A percentile compares a stretch with the other conserved stretches of the same genome.
phyloP scores from a whole-genome alignment of 2,113 vertebrate genomes.

The Raja brachyura region DNA sequence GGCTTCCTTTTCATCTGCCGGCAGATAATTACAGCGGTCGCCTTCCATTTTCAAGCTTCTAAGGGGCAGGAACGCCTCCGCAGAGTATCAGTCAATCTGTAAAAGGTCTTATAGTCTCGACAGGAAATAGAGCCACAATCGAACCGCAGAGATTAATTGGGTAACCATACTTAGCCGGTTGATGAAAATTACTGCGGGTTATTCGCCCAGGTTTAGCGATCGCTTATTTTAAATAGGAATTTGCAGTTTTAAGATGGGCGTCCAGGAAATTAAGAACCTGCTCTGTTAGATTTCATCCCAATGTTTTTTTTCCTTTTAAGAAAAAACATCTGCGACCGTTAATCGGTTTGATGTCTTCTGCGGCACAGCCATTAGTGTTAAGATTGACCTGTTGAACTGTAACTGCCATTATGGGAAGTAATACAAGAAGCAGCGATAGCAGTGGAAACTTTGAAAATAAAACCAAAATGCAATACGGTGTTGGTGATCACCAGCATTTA shows the following conservation, averaged over 20 bases:
- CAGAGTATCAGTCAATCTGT: conserved; percentile 37
- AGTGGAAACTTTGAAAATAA: background rate
- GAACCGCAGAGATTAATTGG: conserved; percentile 31
- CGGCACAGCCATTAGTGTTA: background rate
- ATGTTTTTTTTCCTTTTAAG: background rate
- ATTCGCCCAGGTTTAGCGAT: background rate
- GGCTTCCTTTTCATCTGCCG: conserved; percentile 35
- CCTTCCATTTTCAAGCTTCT: conserved; percentile 37
- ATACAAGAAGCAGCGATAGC: background rate
- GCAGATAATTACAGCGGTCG: conserved; percentile 34
- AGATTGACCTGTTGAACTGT: conserved; percentile 1
- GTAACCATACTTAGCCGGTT: conserved; percentile 26
- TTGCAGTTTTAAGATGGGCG: conserved; percentile 3
- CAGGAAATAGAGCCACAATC: conserved; percentile 28
- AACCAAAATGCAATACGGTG: background rate
- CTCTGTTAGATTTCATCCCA: background rate
- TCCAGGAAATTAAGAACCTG: conserved; percentile 27
- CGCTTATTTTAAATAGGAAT: conserved; percentile 14
- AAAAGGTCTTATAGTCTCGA: conserved; percentile 37
- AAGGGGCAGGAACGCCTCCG: conserved; percentile 17
- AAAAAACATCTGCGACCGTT: background rate
- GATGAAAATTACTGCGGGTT: conserved; percentile 34
- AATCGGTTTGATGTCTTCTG: conserved; percentile 8
- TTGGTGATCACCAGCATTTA: background rate
- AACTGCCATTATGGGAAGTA: background rate